phyloP scores from a whole-genome alignment of 1,140 invertebrate genomes.

The Heliconius hewitsoni region DNA sequence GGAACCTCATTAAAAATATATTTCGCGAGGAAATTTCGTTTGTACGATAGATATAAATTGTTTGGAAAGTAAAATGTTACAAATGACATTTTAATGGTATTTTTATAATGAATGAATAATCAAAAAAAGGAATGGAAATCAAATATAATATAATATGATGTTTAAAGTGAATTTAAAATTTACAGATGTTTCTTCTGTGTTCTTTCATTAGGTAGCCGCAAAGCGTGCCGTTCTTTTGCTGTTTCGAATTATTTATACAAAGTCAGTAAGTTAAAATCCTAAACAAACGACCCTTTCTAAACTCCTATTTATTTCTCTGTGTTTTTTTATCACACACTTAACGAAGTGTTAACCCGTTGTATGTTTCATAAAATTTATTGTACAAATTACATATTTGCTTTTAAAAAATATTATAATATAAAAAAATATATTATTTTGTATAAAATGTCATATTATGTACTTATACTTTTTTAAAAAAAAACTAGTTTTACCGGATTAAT shows the following conservation, averaged over 20 bases:
- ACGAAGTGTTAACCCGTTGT: not conserved
- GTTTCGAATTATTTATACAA: conserved; percentile 4
- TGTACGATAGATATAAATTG: not conserved
- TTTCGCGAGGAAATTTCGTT: not conserved
- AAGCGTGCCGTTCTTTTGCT: not conserved
- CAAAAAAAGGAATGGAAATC: not conserved
- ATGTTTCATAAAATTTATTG: not conserved
- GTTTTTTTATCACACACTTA: conserved; percentile 3
- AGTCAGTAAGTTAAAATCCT: conserved; percentile 11
- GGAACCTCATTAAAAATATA: conserved; percentile 4
- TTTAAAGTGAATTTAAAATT: not conserved
- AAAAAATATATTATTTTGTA: not conserved
- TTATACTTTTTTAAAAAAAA: no score
- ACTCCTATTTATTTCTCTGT: conserved; percentile 2
- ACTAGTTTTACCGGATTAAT: no score
- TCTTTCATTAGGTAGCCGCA: conserved; percentile 2
- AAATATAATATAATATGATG: not conserved
- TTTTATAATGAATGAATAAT: not conserved
- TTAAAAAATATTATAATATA: not conserved
- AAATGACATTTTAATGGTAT: not conserved
- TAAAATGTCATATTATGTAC: not conserved
- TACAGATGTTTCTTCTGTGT: not conserved
- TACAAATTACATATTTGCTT: not conserved
- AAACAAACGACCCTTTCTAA: conserved; percentile 3
- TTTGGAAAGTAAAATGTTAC: not conserved